Evolutionary conservation across 2,113 vertebrate genomes (phyloP), one percentile per base, ranked within the genome.

Genomic region (Todiramphus chloris): DNA sequence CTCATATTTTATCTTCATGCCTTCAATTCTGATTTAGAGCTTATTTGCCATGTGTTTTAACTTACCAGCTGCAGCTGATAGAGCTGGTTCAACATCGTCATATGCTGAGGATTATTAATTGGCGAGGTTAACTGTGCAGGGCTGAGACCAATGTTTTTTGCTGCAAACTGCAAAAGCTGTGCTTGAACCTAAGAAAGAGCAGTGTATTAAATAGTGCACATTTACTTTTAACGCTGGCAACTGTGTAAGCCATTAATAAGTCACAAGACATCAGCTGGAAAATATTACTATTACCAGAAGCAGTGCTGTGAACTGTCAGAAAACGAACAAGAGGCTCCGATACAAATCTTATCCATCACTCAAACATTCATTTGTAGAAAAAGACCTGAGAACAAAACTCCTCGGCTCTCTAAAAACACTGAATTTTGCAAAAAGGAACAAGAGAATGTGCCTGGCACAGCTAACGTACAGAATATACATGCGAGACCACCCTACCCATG

Each of bases 141-240:
- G 98, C 99, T 99, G 98, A 99, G 99, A 99, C 99, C 99, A 99
- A 99, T 99, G 98, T 99, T 99, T 99, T 99, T 99, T 99, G 99
- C 99, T 99, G 99, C 99, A 99, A 99, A 99, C 98, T 99, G 99
- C 99, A 99, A 99, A 99, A 99, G 99, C 99, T 99, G 99, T 99
- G 99, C 99, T 99, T 99, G 99, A 99, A 99, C 99, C 99, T 99
- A 94, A 63, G 76, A 17, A 69, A 89, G 20, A 94, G 56, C 33
- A 76, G 60, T n/a, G 15, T 12, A 31, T 95, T 37, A 86, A 96
- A 75, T 35, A 46, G 1, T 17, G 25, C 39, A 50, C 33, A 16
- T 60, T 88, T 59, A 37, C 33, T 94, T 77, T 58, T 43, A 90
- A 51, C 24, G 33, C 30, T n/a, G 46, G 43, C 24, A 60, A 48